phyloP scores from a whole-genome alignment of 2,888 invertebrate genomes.

The Hetaerina titia region DNA sequence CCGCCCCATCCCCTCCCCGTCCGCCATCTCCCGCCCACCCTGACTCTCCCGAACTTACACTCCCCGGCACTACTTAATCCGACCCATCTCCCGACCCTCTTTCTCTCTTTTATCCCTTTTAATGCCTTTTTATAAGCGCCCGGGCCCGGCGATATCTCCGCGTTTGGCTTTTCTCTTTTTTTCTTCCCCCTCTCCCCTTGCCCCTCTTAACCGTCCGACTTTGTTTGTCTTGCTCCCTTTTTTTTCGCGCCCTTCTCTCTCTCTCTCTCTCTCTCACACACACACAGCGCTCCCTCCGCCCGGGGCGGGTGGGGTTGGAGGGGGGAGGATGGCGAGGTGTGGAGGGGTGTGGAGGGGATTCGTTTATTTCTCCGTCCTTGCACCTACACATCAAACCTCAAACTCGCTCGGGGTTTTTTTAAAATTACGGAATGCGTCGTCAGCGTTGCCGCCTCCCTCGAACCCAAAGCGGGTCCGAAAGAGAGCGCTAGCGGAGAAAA shows the following conservation, averaged over 20 bases:
- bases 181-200: background rate
- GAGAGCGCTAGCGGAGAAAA: background rate
- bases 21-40: background rate
- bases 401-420: background rate
- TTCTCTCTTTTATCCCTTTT: background rate
- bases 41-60: background rate
- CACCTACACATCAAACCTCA: constrained; percentile 17
- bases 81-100: background rate
- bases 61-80: background rate
- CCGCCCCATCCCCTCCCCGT: background rate
- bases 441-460: background rate
- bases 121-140: background rate
- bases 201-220: background rate
- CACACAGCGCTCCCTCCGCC: background rate
- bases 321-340: background rate
- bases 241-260: background rate
- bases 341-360: background rate
- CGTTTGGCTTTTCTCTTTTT: constrained; percentile 9
- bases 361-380: background rate
- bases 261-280: background rate
- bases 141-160: background rate
- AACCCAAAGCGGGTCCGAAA: background rate
- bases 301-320: background rate
- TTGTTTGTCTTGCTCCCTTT: background rate
- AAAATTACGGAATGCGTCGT: constrained; percentile 58